Conservation (phyloP, 1,140 invertebrate genomes). For the Pomacea maculata region DNA sequence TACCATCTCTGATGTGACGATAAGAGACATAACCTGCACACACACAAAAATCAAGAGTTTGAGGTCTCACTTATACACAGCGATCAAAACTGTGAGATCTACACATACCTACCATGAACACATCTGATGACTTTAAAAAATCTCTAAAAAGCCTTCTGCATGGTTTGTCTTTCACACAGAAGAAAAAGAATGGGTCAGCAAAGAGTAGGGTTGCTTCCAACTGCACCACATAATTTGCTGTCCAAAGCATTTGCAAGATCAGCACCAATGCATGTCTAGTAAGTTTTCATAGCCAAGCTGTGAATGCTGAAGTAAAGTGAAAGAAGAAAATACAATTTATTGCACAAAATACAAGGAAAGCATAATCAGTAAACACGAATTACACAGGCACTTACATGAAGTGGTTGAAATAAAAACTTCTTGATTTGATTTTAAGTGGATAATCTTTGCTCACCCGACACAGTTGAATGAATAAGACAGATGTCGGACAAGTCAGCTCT, state of each 20-base stretch:
- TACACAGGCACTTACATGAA: not conserved
- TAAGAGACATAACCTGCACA: slow-evolving; percentile 13
- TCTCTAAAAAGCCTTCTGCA: not conserved
- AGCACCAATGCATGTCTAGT: no score
- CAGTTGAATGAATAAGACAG: slow-evolving; percentile 5
- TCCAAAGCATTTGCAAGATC: no score
- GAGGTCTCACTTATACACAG: not conserved
- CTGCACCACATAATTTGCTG: no score
- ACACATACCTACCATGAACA: not conserved
- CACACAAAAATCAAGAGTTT: not conserved
- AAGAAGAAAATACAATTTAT: not conserved
- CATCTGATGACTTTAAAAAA: not conserved
- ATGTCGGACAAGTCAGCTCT: not conserved
- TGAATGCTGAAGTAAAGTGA: no score
- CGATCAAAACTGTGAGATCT: not conserved
- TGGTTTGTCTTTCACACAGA: no score
- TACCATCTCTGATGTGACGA: not conserved
- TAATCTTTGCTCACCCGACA: not conserved
- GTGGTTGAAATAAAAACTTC: not conserved
- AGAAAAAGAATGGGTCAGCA: no score
- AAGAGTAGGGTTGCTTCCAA: no score
- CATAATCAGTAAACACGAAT: not conserved
- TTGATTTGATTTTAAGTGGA: not conserved
- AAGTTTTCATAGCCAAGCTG: no score
- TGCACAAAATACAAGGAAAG: not conserved